Base-by-base conservation (phyloP, 1,140 invertebrate species). In the Atopsyche davidsoni region DNA sequence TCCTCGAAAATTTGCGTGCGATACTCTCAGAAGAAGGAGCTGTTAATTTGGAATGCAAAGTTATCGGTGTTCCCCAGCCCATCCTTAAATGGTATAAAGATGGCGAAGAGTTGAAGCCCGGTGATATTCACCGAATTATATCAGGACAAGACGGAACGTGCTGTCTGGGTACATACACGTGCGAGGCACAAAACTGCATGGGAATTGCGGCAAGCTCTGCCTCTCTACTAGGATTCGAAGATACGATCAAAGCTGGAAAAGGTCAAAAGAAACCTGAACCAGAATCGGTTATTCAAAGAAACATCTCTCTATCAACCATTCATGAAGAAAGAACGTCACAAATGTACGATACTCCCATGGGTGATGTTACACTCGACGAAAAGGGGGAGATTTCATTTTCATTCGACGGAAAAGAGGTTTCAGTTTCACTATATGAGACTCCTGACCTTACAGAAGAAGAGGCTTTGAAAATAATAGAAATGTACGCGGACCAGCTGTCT, bases 171-270 rank as follows among this genome's bases (percentile, higher is more conserved):
- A 92, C 88, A 1, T 96, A 96, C 60, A 92, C 90, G 0, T 96
- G 93, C 67, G 89, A 95, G 72, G 92, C 92, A 0, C 79, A 79
- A 51, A 95, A 95, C 65, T 93, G 90, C 61, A 95, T 92, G 87
- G 92, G 92, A 3, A 83, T 85, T 13, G 86, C 91, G 0, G 83
- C 85, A 17, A 92, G 89, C 66, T 91, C 88, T 1, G 90, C 90
- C 1, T 89, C 89, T 1, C 70, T 94, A 9, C 72, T 92, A 19
- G 89, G 89, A 11, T 91, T 92, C 62, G 89, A 92, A 76, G 86
- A 89, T 74, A 73, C 73, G 1, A 69, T 75, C 34, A 76, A 77
- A 62, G 64, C 68, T 2, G 61, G 63, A n/a, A 75, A 76, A 55
- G 67, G 62, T 28, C 75, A 76, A 53, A 77, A 75, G 39, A 71